These are phyloP conservation scores for Pristiophorus japonicus DNA, from an alignment of 2,113 vertebrate species.

Conservation along the genomic window DNA sequence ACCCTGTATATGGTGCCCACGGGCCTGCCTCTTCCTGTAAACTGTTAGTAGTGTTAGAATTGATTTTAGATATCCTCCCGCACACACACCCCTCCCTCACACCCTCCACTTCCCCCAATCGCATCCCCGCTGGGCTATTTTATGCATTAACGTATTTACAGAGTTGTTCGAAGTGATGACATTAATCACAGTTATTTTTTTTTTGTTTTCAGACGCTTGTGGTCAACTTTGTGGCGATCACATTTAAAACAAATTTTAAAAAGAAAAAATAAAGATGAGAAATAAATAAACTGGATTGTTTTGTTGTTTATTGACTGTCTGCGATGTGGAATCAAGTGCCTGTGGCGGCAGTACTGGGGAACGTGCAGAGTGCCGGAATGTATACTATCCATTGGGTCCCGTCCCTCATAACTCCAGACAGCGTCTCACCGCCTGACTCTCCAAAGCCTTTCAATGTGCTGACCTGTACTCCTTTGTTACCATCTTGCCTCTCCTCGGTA, in stretches of 20 bases:
- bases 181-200: slow-evolving; percentile 30
- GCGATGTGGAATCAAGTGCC: background rate
- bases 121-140: background rate
- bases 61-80: background rate
- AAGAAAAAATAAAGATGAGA: slow-evolving; percentile 19
- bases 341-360: too few relatives aligned
- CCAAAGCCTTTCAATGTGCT: background rate
- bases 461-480: background rate
- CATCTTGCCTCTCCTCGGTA: background rate
- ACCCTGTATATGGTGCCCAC: background rate
- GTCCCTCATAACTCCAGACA: too few relatives aligned
- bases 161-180: slow-evolving; percentile 2
- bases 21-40: background rate
- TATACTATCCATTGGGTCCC: too few relatives aligned
- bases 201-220: slow-evolving; percentile 32
- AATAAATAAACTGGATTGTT: background rate
- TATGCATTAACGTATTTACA: background rate
- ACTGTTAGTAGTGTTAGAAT: slow-evolving; percentile 15
- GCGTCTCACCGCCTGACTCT: too few relatives aligned
- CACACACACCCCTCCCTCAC: background rate
- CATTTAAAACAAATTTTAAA: slow-evolving; percentile 20
- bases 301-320: background rate
- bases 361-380: background rate
- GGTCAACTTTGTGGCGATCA: slow-evolving; percentile 12
- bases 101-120: background rate